Evolutionary conservation across 2,797 vertebrate species (phyloP).

Genomic region (Coccyzus lansbergi): DNA sequence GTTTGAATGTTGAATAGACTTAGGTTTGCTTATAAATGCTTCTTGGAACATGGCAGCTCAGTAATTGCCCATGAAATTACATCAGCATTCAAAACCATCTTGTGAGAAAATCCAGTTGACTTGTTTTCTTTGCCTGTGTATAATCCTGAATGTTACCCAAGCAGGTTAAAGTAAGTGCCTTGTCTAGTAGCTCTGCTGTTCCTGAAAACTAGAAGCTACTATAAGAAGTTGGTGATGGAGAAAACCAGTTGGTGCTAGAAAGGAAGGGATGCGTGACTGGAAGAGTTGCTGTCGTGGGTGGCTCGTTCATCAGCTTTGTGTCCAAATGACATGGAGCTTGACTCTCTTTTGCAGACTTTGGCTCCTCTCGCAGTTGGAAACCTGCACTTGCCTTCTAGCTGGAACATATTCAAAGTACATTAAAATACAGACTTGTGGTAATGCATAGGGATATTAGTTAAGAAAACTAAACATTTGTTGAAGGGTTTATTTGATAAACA

Average conservation of each 20-base stretch:
- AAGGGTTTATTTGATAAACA: neutral
- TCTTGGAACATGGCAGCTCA: neutral
- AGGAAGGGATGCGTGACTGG: rapidly evolving
- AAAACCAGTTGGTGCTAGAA: neutral
- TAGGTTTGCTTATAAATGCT: neutral
- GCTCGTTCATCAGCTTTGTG: rapidly evolving
- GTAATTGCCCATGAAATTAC: neutral
- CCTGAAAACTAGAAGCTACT: neutral
- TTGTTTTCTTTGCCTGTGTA: neutral
- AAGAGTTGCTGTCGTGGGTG: rapidly evolving
- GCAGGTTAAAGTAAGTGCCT: neutral
- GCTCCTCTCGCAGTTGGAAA: neutral
- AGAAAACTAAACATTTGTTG: neutral
- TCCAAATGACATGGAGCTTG: neutral
- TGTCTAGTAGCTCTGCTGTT: neutral
- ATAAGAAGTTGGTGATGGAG: neutral
- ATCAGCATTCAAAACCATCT: neutral
- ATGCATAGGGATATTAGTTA: neutral
- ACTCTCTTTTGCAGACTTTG: neutral
- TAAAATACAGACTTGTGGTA: neutral
- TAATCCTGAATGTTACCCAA: neutral
- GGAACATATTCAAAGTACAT: rapidly evolving
- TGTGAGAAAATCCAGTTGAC: neutral
- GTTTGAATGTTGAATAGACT: neutral
- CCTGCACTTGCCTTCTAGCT: neutral